Evolutionary conservation across 2,888 invertebrate genomes (phyloP), one percentile per base, ranked within the genome.

Genomic region (Caenorhabditis afra): DNA sequence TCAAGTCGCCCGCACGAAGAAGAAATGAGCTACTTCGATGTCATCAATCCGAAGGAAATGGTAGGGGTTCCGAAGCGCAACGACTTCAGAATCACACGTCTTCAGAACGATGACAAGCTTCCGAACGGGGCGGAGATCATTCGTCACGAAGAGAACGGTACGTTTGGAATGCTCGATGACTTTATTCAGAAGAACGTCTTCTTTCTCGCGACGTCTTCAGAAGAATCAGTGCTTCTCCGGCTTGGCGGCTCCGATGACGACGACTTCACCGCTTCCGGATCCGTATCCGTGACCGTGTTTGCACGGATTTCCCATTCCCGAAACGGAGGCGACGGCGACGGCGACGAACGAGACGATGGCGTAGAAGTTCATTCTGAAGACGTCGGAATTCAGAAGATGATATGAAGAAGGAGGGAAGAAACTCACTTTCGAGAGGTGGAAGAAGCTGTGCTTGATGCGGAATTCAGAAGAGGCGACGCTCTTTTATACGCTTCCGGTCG

Each of bases 121-220:
- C 70, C 79, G 7, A 68, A 75, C 52, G 79, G 79, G 23, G 23
- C 67, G 18, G 61, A 73, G 23, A 23, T 79, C 3, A 65, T 74
- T n/a, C 67, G 65, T 3, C 79, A 79, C 52, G 68, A 75, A 11
- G 79, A 61, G 8, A 59, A 39, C 20, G 77, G 77, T 77, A 14
- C 37, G 39, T 29, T n/a, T n/a, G n/a, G n/a, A n/a, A n/a, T n/a
- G n/a, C n/a, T n/a, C n/a, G n/a, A n/a, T n/a, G 8, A 39, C 0
- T 29, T 52, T 52, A 29, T 20, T 52, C 23, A 12, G 8, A 10
- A 16, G 29, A 50, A 50, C n/a, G n/a, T n/a, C n/a, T n/a, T n/a
- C n/a, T n/a, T n/a, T 29, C 29, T 29, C 29, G 29, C 29, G 29
- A 7, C n/a, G n/a, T n/a, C n/a, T 37, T 37, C 37, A 8, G 3